Evolutionary conservation across 2,113 vertebrate genomes (phyloP).

Genomic region (Channa argus): DNA sequence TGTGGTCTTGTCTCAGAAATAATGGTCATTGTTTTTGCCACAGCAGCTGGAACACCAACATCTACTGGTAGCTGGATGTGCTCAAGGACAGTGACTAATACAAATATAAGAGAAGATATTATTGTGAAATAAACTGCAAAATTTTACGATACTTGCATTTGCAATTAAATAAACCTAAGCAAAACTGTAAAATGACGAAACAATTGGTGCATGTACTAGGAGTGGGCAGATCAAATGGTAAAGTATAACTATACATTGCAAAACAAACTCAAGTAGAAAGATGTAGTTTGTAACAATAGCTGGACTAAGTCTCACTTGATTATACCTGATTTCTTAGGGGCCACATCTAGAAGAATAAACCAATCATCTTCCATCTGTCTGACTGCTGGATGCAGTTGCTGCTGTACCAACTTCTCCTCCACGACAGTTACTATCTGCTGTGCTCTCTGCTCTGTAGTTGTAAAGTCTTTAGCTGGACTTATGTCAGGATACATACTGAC

Average conservation of each 20-base stretch:
- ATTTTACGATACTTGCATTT: background rate
- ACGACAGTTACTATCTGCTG: conserved; percentile 33
- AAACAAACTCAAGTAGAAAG: too few relatives aligned
- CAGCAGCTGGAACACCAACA: conserved; percentile 24
- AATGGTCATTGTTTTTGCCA: conserved; percentile 21
- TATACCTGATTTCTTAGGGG: conserved; percentile 72
- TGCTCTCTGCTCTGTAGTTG: conserved; percentile 40
- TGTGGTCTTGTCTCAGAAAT: conserved; percentile 47
- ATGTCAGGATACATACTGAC: conserved; percentile 34
- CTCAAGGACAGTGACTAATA: conserved; percentile 44
- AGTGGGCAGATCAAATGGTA: background rate
- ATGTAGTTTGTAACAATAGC: background rate
- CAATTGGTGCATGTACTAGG: background rate
- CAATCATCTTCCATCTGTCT: conserved; percentile 72
- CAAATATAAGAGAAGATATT: conserved; percentile 46
- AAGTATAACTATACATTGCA: too few relatives aligned
- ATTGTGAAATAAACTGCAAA: conserved; percentile 11
- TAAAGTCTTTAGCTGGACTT: conserved; percentile 32
- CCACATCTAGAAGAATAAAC: conserved; percentile 60
- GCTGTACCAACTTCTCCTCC: conserved; percentile 34
- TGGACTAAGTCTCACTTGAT: background rate
- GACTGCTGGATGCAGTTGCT: conserved; percentile 20
- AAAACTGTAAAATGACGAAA: background rate
- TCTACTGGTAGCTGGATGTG: conserved; percentile 36
- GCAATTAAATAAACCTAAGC: background rate